phyloP scores from a whole-genome alignment of 2,888 invertebrate species.

The Euspilapteryx auroguttella region DNA sequence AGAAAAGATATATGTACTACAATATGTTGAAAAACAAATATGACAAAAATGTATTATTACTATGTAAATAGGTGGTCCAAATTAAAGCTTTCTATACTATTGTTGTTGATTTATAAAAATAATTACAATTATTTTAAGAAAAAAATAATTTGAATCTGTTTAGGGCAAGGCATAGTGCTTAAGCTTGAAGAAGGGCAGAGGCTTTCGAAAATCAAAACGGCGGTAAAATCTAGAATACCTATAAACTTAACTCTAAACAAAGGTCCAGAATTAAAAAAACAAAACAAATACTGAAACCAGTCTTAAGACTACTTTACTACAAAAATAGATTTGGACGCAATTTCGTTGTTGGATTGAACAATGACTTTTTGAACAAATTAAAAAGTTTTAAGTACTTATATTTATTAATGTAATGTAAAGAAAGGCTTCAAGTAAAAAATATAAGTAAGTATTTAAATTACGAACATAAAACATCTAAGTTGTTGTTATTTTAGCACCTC shows the following conservation, averaged over 20 bases:
- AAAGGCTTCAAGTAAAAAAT: not conserved
- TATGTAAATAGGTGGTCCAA: constrained; percentile 27
- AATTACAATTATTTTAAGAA: constrained; percentile 13
- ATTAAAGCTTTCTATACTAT: constrained; percentile 31
- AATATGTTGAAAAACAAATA: constrained; percentile 7
- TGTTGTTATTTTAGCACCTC: constrained; percentile 17
- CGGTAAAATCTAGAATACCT: constrained; percentile 18
- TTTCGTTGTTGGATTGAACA: too few relatives aligned
- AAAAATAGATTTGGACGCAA: constrained; percentile 23
- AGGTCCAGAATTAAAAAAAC: too few relatives aligned
- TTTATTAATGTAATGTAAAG: not conserved
- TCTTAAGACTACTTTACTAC: constrained; percentile 25
- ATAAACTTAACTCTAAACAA: constrained; percentile 20
- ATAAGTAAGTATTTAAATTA: too few relatives aligned
- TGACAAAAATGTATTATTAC: constrained; percentile 13
- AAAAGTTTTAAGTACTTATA: not conserved
- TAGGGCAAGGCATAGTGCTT: too few relatives aligned
- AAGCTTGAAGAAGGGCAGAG: constrained; percentile 26
- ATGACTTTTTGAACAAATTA: constrained; percentile 2
- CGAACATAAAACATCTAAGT: too few relatives aligned
- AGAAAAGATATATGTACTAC: constrained; percentile 14
- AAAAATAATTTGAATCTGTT: constrained; percentile 12
- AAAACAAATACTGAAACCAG: constrained; percentile 38
- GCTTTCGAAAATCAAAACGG: constrained; percentile 20
- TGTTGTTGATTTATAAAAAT: constrained; percentile 15